Percentiles rank a stretch among this genome's conserved stretches.
These are phyloP conservation scores for Alouatta palliata DNA, from an alignment of 2,113 vertebrate genomes.

Conservation along the genomic window DNA sequence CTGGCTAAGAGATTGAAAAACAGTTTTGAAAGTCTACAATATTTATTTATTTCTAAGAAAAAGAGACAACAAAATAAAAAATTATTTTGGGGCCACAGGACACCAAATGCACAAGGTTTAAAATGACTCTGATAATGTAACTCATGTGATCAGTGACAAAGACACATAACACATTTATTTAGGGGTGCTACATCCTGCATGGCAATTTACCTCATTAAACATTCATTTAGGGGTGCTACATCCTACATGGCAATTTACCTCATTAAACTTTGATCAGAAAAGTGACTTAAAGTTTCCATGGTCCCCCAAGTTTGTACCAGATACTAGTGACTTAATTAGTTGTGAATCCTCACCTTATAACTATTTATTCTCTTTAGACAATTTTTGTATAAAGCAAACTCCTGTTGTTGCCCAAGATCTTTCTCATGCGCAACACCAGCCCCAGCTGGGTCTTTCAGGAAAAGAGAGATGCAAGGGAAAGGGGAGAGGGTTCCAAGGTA, in stretches of 20 bases:
- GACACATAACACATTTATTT: background rate
- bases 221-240: background rate
- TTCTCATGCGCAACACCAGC: background rate
- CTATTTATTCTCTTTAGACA: background rate
- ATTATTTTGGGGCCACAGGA: background rate
- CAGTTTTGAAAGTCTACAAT: background rate
- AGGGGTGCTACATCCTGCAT: background rate
- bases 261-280: background rate
- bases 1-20: background rate
- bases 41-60: background rate
- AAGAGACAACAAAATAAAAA: background rate
- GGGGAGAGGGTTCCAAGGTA: background rate
- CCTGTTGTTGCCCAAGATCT: background rate
- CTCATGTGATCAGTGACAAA: background rate
- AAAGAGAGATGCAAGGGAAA: background rate
- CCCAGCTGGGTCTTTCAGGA: background rate
- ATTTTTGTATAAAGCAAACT: background rate
- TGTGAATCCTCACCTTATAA: background rate
- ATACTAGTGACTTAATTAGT: background rate
- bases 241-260: background rate
- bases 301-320: background rate
- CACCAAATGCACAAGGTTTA: background rate
- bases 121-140: background rate
- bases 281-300: background rate
- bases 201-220: background rate